Base-by-base conservation (phyloP, 2,797 vertebrate species). In the Gallinago solitaria region DNA sequence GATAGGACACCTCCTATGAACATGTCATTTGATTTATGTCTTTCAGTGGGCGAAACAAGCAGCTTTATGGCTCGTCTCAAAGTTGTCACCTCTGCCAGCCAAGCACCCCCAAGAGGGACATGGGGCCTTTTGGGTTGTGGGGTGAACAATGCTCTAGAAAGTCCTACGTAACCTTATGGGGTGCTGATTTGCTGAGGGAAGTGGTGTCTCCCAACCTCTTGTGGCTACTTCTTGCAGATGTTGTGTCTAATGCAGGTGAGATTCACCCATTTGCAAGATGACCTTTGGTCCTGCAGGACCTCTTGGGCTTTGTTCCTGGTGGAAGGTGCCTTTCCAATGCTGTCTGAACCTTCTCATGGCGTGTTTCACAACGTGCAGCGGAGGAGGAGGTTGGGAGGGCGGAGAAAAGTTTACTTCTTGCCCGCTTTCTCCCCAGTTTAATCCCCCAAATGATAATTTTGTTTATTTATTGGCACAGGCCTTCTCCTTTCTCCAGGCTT, bases 401-500 rank as follows among this genome's bases (percentile, higher is more conserved):
- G 56, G 12, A 67, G 39, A 28, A 59, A 47, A 60, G 11, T 77
- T 89, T 83, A 9, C 25, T 65, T 87, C 33, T 79, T 87, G 17
- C 11, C 6, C 12, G 23, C 9, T 51, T 51, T n/a, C 13, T n/a
- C 20, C 32, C 32, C 12, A 17, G 23, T 80, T 89, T 35, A 60
- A 59, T 53, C 75, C n/a, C 23, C 11, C 3, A 41, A 89, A 61
- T 15, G 4, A 2, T 53, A 1, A 19, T 74, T 92, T 68, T 32
- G n/a, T 53, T 10, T 57, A 41, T 57, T 59, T 9, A 9, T 83
- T 80, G 91, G 23, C 73, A 56, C 35, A 0, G 2, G 11, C 30
- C 39, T 51, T 39, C 64, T 80, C 68, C 60, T 89, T 93, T 91
- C 83, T 80, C 43, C 48, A 47, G 59, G 74, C 54, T 51, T 71